Percentiles rank a stretch among this genome's conserved stretches.
Conservation (phyloP, 2,797 vertebrate species). For the Etheostoma perlongum region DNA sequence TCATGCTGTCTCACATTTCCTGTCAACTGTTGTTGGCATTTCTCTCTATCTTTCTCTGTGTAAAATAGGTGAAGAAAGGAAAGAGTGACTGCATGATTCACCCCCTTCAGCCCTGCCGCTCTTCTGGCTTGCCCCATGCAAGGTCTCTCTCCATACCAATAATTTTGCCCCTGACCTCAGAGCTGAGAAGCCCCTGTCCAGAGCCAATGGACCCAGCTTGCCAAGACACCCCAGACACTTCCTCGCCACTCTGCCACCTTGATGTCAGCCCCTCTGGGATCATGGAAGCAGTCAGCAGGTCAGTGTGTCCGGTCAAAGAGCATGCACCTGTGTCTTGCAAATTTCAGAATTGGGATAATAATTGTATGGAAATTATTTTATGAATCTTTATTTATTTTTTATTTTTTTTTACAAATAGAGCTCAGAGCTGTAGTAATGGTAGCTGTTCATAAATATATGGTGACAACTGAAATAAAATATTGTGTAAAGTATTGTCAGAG, state of each 20-base stretch:
- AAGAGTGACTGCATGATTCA: slow-evolving; percentile 57
- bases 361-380: background rate
- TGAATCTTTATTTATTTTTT: background rate
- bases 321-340: background rate
- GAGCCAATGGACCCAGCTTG: slow-evolving; percentile 77
- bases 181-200: slow-evolving; percentile 48
- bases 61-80: slow-evolving; percentile 83
- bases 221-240: slow-evolving; percentile 3
- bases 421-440: background rate
- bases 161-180: slow-evolving; percentile 62
- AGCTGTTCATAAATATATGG: background rate
- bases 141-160: slow-evolving; percentile 67
- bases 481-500: background rate
- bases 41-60: slow-evolving; percentile 6
- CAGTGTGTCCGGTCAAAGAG: slow-evolving; percentile 59
- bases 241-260: slow-evolving; percentile 20
- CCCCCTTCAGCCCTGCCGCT: slow-evolving; percentile 71
- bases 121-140: slow-evolving; percentile 67
- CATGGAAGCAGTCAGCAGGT: slow-evolving; percentile 85
- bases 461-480: background rate
- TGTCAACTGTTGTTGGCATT: slow-evolving; percentile 32
- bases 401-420: background rate
- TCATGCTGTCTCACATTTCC: slow-evolving; percentile 51
- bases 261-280: slow-evolving; percentile 61
- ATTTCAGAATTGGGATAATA: background rate